Percentiles rank a stretch among this genome's conserved stretches.
phyloP scores from a whole-genome alignment of 2,888 invertebrate species.

The Timandra comae region DNA sequence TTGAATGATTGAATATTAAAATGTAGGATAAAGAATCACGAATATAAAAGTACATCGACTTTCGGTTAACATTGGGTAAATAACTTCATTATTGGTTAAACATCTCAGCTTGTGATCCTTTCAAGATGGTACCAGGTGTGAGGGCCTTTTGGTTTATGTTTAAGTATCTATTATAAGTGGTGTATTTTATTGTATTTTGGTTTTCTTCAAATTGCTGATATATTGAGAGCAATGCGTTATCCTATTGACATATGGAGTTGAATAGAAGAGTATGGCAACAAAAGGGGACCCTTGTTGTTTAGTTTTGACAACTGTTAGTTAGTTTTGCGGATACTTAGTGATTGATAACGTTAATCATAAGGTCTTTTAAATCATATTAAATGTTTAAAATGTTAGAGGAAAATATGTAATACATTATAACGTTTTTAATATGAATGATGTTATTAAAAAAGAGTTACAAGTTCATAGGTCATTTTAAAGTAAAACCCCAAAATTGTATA shows the following conservation, averaged over 20 bases:
- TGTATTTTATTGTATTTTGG: conserved; percentile 5
- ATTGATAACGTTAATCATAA: conserved; percentile 36
- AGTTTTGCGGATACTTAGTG: conserved; percentile 21
- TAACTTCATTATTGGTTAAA: conserved; percentile 8
- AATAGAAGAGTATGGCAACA: conserved; percentile 15
- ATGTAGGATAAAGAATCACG: conserved; percentile 1
- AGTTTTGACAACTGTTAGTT: conserved; percentile 43
- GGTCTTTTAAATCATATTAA: not conserved
- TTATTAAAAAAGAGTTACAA: too few relatives aligned
- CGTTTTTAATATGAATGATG: too few relatives aligned
- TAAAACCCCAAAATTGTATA: too few relatives aligned
- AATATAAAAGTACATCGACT: conserved; percentile 6
- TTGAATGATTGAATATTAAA: conserved; percentile 16
- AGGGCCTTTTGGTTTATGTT: conserved; percentile 4
- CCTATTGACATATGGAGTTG: conserved; percentile 8
- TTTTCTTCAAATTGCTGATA: conserved; percentile 9
- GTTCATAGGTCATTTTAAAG: too few relatives aligned
- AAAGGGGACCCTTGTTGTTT: conserved; percentile 22
- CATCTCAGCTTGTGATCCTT: conserved; percentile 16
- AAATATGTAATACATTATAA: too few relatives aligned
- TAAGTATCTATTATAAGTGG: conserved; percentile 3
- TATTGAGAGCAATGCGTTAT: conserved; percentile 12
- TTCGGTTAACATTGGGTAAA: conserved; percentile 3
- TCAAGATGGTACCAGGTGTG: conserved; percentile 9
- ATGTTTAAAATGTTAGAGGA: not conserved